Evolutionary conservation across 2,113 vertebrate genomes (phyloP).

Genomic region (Dicaeum eximium): DNA sequence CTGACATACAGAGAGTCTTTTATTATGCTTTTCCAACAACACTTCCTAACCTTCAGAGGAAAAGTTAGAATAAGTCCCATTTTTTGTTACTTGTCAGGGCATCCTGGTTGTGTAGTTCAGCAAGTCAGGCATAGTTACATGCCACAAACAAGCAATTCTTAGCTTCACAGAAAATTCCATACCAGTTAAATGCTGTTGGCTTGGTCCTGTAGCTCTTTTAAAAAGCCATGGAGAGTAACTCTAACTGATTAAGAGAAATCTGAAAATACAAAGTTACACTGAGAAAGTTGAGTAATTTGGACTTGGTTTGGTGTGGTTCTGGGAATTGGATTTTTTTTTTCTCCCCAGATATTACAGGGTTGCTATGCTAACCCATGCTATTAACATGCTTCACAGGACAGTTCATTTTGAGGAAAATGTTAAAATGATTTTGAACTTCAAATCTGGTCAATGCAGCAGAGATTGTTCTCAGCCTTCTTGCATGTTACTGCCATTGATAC

Average conservation of each 20-base stretch:
- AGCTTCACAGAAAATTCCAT: not conserved
- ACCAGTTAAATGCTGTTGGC: not conserved
- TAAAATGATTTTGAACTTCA: constrained; percentile 27
- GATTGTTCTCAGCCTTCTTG: constrained; percentile 61
- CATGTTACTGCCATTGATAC: constrained; percentile 68
- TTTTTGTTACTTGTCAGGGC: not conserved
- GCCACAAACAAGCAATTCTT: not conserved
- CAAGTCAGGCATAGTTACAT: not conserved
- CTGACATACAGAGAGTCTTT: not conserved
- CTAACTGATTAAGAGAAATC: not conserved
- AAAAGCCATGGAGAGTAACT: not conserved
- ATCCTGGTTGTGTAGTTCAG: not conserved
- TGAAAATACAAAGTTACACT: not conserved
- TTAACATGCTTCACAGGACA: not conserved
- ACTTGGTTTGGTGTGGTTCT: constrained; percentile 23
- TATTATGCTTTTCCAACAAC: not conserved
- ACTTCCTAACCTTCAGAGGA: not conserved
- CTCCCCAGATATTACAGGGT: not conserved
- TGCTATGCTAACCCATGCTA: constrained; percentile 32
- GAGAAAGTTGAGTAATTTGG: not conserved
- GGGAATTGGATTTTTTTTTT: not conserved
- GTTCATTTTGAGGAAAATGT: not conserved
- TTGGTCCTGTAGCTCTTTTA: not conserved
- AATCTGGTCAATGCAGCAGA: constrained; percentile 12
- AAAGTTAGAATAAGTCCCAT: not conserved